Evolutionary conservation across 2,888 invertebrate genomes (phyloP), one percentile per base, ranked within the genome.

Genomic region (Bruchidius siliquastri): DNA sequence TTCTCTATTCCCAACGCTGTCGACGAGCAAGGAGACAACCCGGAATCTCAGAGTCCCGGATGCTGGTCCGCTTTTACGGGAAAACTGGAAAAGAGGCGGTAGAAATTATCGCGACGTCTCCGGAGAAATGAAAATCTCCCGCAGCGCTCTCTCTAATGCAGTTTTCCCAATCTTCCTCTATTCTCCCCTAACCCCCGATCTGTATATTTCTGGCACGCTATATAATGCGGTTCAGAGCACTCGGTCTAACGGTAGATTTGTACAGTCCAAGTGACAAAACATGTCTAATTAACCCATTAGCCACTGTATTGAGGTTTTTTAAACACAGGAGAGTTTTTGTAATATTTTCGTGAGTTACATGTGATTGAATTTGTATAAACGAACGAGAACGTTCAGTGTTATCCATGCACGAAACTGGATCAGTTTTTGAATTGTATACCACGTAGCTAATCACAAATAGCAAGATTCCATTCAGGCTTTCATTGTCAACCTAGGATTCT

Each of bases 21-120:
- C 71, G 67, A 72, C 74, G 72, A 74, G 72, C 71, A 74, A 72
- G 74, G 49, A 66, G 68, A 74, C 71, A 72, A 26, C 71, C 22
- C 21, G 22, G 70, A 67, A 68, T 22, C 49, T 18, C 49, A 18
- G 49, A 49, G 49, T 49, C 49, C 49, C 49, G 49, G 10, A 68
- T 71, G 71, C 72, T 72, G 68, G 71, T 69, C 69, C 30, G 68
- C 74, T 71, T 72, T 74, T 72, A 22, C 21, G 10, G 49, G 26
- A 20, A 70, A 49, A 26, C 49, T 70, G 2, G 30, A 70, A 70
- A 32, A 30, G 49, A 21, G 21, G 21, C 30, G 21, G 49, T 30
- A 49, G 49, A 49, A 49, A 49, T 49, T 49, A 49, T 49, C 49
- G 18, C 49, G 49, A 49, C 49, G 49, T 49, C 49, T 49, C 49